These are phyloP conservation scores for Otolemur crassicaudatus DNA, from an alignment of 2,797 vertebrate genomes.

Conservation along the genomic window DNA sequence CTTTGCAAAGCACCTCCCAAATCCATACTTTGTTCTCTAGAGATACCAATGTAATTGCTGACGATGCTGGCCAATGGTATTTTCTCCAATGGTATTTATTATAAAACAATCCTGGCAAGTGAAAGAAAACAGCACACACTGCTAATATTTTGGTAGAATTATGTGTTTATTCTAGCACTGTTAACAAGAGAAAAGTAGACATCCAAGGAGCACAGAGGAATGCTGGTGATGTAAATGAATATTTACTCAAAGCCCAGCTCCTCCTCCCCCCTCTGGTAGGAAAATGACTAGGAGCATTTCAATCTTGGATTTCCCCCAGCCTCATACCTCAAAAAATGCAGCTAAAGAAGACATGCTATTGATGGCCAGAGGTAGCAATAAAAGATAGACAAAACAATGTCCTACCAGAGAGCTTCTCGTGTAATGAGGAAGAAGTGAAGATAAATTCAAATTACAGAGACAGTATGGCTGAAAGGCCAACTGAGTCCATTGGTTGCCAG, in stretches of 20 bases:
- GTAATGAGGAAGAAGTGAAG: neutral
- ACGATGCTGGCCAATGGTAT: slow-evolving; percentile 55
- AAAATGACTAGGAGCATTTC: slow-evolving; percentile 33
- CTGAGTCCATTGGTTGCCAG: neutral
- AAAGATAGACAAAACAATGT: neutral
- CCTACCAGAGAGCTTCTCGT: neutral
- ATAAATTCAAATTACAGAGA: slow-evolving; percentile 30
- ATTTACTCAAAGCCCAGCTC: slow-evolving; percentile 61
- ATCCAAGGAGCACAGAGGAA: slow-evolving; percentile 63
- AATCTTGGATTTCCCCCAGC: slow-evolving; percentile 45
- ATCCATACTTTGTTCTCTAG: slow-evolving; percentile 52
- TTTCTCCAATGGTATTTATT: slow-evolving; percentile 73
- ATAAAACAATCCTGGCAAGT: slow-evolving; percentile 79
- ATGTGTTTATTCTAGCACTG: slow-evolving; percentile 80
- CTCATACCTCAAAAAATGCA: neutral
- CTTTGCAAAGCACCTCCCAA: slow-evolving; percentile 44
- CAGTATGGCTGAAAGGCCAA: neutral
- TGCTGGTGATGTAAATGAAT: slow-evolving; percentile 74
- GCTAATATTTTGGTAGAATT: slow-evolving; percentile 78
- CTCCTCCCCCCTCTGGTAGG: neutral
- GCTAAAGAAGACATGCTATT: neutral
- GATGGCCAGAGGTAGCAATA: neutral
- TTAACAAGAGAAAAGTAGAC: slow-evolving; percentile 74
- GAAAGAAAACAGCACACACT: slow-evolving; percentile 78
- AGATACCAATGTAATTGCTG: slow-evolving; percentile 29